Percentiles rank a stretch among this genome's conserved stretches.
Conservation (phyloP, 2,797 vertebrate species). For the Loris lydekkerianus region DNA sequence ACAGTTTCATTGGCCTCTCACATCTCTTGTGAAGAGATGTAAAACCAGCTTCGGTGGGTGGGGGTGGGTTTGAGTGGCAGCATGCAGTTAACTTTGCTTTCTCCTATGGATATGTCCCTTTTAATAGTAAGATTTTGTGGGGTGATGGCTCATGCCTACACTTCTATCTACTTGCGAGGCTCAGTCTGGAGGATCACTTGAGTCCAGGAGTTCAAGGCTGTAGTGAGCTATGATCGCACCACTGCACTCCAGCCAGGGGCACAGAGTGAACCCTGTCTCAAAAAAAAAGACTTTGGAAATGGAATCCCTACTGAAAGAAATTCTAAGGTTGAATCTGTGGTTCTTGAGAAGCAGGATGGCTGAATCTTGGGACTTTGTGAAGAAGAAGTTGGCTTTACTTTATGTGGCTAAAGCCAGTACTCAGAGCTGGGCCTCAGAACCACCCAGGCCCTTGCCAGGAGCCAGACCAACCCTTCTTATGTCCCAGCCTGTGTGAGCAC, state of each 20-base stretch:
- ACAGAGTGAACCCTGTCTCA: too few species aligned
- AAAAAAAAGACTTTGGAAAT: neutral
- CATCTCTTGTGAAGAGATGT: neutral
- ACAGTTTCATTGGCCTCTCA: neutral
- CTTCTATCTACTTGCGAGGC: neutral
- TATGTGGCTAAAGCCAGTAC: neutral
- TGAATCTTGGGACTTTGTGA: neutral
- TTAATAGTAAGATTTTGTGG: neutral
- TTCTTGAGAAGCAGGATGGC: neutral
- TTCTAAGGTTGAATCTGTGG: neutral
- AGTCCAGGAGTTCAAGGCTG: neutral
- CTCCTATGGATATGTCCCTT: neutral
- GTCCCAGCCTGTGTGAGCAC: neutral
- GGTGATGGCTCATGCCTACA: neutral
- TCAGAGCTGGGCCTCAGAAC: neutral
- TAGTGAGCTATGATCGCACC: neutral
- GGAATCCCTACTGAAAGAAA: neutral
- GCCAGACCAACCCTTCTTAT: neutral
- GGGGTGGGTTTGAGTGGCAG: neutral
- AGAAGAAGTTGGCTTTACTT: neutral
- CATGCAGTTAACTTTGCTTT: neutral
- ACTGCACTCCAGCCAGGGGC: neutral
- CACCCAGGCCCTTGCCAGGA: neutral
- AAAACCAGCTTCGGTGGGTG: neutral
- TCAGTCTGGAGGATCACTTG: neutral